These are phyloP conservation scores for Neopipo cinnamomea DNA, from an alignment of 2,113 vertebrate genomes.

Conservation along the genomic window DNA sequence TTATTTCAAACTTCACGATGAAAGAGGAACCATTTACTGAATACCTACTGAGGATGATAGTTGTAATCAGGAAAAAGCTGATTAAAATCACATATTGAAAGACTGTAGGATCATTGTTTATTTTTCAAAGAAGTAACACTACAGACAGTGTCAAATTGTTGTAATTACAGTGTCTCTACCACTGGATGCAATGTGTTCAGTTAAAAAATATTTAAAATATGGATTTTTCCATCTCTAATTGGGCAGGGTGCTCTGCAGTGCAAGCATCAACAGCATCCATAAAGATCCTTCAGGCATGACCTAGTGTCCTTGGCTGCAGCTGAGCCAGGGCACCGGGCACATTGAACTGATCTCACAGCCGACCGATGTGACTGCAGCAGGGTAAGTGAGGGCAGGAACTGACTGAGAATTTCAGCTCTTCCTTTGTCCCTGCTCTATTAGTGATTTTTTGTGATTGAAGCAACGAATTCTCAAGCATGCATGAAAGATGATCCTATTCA, in stretches of 20 bases:
- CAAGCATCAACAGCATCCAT: not conserved
- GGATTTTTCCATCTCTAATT: conserved; percentile 1
- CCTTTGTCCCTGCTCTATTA: not conserved
- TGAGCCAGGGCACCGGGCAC: not conserved
- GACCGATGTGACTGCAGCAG: not conserved
- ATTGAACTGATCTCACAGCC: not conserved
- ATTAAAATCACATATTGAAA: not conserved
- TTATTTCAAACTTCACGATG: not conserved
- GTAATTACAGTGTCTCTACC: not conserved
- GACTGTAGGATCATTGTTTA: not conserved
- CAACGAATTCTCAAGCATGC: not conserved
- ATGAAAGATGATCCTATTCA: not conserved
- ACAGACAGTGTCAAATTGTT: not conserved
- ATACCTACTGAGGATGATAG: not conserved
- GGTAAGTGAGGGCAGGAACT: not conserved
- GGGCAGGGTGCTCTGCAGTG: not conserved
- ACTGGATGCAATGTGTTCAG: not conserved
- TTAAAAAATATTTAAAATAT: not conserved
- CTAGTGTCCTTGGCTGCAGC: not conserved
- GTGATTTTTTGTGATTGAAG: not conserved
- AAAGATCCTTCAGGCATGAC: not conserved
- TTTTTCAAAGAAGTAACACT: not conserved
- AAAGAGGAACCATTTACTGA: not conserved
- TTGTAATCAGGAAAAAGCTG: not conserved
- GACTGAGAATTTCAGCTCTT: not conserved